Conservation (phyloP, 2,888 invertebrate species). For the Agrypnus murinus region DNA sequence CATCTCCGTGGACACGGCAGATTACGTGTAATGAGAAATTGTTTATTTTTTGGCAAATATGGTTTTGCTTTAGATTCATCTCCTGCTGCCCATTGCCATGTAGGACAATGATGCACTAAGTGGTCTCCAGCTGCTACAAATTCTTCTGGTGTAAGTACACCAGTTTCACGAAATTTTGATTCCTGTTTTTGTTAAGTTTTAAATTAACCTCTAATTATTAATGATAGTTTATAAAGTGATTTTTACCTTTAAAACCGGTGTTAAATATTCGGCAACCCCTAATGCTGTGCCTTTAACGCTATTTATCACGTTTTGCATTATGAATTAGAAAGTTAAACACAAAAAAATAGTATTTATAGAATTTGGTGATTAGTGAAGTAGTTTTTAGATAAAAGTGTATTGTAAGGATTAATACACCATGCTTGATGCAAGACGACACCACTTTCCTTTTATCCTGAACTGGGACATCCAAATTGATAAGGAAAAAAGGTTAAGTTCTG, state of each 20-base stretch:
- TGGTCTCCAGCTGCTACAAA: conserved; percentile 99
- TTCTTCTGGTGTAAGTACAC: conserved; percentile 98
- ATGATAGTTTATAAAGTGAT: neutral
- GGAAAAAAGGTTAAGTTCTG: neutral
- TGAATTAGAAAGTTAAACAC: neutral
- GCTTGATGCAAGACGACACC: neutral
- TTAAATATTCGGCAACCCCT: conserved; percentile 96
- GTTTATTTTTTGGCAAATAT: conserved; percentile 96
- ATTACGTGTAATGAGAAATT: conserved; percentile 97
- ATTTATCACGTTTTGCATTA: conserved; percentile 97
- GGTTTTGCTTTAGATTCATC: conserved; percentile 91
- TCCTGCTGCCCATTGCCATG: conserved; percentile 98
- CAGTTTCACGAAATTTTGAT: conserved; percentile 97
- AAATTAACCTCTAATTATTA: neutral
- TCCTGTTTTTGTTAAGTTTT: conserved; percentile 86
- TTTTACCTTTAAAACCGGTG: conserved; percentile 97
- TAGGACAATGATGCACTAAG: conserved; percentile 98
- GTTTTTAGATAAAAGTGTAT: too few species aligned
- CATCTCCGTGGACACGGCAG: conserved; percentile 97
- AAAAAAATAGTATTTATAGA: neutral
- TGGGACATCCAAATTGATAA: conserved; percentile 12
- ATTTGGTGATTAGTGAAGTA: neutral
- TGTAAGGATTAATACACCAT: neutral
- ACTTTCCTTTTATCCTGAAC: neutral
- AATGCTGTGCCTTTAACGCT: conserved; percentile 96